Base-by-base conservation (phyloP, 1,140 invertebrate genomes). In the Euglossa dilemma region DNA sequence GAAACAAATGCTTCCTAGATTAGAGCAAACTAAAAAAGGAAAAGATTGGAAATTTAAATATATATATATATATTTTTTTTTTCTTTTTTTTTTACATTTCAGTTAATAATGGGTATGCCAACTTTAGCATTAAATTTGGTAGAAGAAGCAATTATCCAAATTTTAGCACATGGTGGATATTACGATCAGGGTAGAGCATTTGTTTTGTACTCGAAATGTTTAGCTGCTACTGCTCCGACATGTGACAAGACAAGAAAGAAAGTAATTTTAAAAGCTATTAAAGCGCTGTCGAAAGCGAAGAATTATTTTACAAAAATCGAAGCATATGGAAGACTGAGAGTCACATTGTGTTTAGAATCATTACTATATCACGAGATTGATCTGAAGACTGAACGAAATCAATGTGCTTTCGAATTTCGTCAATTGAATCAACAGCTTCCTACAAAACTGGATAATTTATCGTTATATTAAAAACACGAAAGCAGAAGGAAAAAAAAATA, bases 111-210 rank as follows among this genome's bases (percentile, higher is more conserved):
- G 94, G 96, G 96, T 25, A 95, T 97, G 91, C 95, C 97, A 0
- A 95, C 95, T 80, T 97, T 97, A 93, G 97, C 97, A 0, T 92
- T 97, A 36, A 94, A 95, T 64, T 93, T 97, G 5, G 95, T 98
- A 1, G 95, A 97, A 78, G 95, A 96, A 86, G 95, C 96, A 52
- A 95, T 98, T 87, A 95, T 96, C 0, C 94, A 95, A 63, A 96
- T 98, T 63, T 95, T 98, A 87, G 96, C 97, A 23, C 96, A 98
- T 89, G 97, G 97, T 2, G 96, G 96, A n/a, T 94, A 95, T n/a
- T 97, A 96, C 87, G 97, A 98, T 91, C 95, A 96, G 84, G 97
- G 96, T 5, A 96, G 96, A 93, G 96, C 95, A 7, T 92, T 95
- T 79, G 90, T 96, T 70, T 88, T 96, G 8, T 96, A 96, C 83